Evolutionary conservation across 2,888 invertebrate species (phyloP).

Genomic region (Phymatocera aterrima): DNA sequence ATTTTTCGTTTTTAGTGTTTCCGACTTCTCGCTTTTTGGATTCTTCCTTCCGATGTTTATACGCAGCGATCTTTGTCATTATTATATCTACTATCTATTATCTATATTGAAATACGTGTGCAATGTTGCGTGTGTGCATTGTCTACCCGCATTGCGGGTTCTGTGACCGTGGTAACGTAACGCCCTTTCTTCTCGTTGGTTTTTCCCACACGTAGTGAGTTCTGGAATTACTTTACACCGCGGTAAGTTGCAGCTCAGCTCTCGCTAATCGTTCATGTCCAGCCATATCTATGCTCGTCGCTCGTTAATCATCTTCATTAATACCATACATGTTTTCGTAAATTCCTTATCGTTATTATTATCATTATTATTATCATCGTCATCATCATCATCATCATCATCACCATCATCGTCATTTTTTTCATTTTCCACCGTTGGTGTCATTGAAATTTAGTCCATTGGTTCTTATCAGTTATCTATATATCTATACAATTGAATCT

Average conservation of each 20-base stretch:
- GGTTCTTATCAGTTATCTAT: slow-evolving; percentile 43
- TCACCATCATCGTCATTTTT: slow-evolving; percentile 42
- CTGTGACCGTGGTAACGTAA: slow-evolving; percentile 75
- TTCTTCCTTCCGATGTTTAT: too few species aligned
- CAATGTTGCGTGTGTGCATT: slow-evolving; percentile 63
- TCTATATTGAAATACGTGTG: slow-evolving; percentile 52
- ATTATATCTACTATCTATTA: too few species aligned
- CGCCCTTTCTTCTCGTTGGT: slow-evolving; percentile 75
- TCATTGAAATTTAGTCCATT: slow-evolving; percentile 37
- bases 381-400: slow-evolving; percentile 12
- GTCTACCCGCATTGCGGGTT: slow-evolving; percentile 66
- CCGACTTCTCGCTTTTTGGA: too few species aligned
- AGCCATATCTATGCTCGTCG: slow-evolving; percentile 70
- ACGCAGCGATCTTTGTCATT: too few species aligned
- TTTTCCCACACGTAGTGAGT: slow-evolving; percentile 88
- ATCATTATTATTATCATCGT: slow-evolving; percentile 34
- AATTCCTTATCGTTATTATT: slow-evolving; percentile 51
- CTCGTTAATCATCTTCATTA: slow-evolving; percentile 60
- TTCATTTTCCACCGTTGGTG: slow-evolving; percentile 24
- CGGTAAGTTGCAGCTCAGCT: slow-evolving; percentile 90
- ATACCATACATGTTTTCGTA: slow-evolving; percentile 60
- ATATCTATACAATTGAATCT: slow-evolving; percentile 36
- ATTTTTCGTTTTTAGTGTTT: too few species aligned
- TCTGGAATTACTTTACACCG: slow-evolving; percentile 99
- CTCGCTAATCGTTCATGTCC: slow-evolving; percentile 71